Base-by-base conservation (phyloP, 2,888 invertebrate species). In the Pammene fasciana region DNA sequence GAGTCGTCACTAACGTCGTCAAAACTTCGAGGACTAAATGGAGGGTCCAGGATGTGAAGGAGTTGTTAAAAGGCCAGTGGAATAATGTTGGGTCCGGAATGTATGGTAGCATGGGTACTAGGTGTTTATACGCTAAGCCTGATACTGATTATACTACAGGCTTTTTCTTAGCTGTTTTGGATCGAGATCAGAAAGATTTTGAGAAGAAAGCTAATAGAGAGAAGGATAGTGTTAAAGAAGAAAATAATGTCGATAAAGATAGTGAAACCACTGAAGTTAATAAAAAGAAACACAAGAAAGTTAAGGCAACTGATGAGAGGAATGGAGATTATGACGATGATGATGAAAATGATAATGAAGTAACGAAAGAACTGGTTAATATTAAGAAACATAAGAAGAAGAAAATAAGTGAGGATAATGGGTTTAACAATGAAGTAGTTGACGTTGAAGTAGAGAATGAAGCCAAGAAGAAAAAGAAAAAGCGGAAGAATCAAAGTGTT, bases 111-210 rank as follows among this genome's bases (percentile, higher is more conserved):
- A 93, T 96, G 79, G 96, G 96, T 5, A 92, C 94, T 8, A 94
- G 94, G 72, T 98, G 98, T 83, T 82, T 99, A 50, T 96, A 98
- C 80, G 94, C 97, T 0, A 94, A 93, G 74, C 95, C 97, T 0
- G 94, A 96, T 6, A 87, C 92, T 0, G 98, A 98, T 89, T 88
- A 95, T 6, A 97, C 98, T 0, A 98, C 97, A 84, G 99, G 99
- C 2, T 99, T 99, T 88, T 99, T 99, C 88, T 94, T 99, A 45
- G 98, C 99, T 0, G 94, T 98, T 62, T 96, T 99, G 78, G 97
- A 97, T 84, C 93, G 94, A 81, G 86, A 93, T 73, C 82, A 83
- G 66, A 92, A 92, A 72, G 92, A 92, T 70, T 70, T 84, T 52
- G 85, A 85, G 11, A 89, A 83, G 71, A 68, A 64, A 60, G 64